Conservation (phyloP, 2,797 vertebrate species). For the Pseudochromis fuscus region DNA sequence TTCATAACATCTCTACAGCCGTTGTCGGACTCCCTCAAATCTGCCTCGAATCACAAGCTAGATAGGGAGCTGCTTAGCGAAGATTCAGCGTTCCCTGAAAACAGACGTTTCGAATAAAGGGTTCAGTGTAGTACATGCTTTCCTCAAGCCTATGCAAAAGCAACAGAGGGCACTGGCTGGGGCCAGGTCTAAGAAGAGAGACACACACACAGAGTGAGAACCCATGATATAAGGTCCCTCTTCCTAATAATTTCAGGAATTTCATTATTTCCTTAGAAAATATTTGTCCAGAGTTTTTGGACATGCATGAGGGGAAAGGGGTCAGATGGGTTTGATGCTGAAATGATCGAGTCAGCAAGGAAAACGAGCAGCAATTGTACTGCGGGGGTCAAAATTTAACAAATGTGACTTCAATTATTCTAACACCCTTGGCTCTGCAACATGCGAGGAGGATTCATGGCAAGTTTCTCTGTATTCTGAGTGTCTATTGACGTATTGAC, state of each 20-base stretch:
- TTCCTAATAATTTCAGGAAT: slow-evolving; percentile 86
- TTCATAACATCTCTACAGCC: slow-evolving; percentile 55
- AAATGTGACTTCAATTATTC: slow-evolving; percentile 67
- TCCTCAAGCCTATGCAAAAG: slow-evolving; percentile 36
- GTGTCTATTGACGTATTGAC: slow-evolving; percentile 1
- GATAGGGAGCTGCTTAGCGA: slow-evolving; percentile 43
- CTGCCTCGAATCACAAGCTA: slow-evolving; percentile 47
- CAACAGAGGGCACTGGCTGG: slow-evolving; percentile 51
- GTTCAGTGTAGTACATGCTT: slow-evolving; percentile 48
- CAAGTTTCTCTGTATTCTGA: slow-evolving; percentile 14
- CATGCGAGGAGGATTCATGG: slow-evolving; percentile 15
- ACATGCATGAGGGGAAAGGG: slow-evolving; percentile 55
- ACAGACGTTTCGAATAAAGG: slow-evolving; percentile 61
- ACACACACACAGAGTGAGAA: slow-evolving; percentile 48
- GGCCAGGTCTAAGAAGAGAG: slow-evolving; percentile 49
- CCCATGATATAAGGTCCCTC: slow-evolving; percentile 79
- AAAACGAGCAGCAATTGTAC: slow-evolving; percentile 50
- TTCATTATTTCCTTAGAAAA: slow-evolving; percentile 87
- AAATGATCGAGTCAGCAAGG: slow-evolving; percentile 62
- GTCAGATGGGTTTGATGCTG: slow-evolving; percentile 59
- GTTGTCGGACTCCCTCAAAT: slow-evolving; percentile 37
- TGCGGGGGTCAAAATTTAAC: slow-evolving; percentile 64
- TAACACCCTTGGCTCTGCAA: slow-evolving; percentile 51
- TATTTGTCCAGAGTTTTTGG: slow-evolving; percentile 81
- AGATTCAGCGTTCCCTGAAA: slow-evolving; percentile 46